Evolutionary conservation across 2,888 invertebrate genomes (phyloP).

Genomic region (Drosophila affinis): DNA sequence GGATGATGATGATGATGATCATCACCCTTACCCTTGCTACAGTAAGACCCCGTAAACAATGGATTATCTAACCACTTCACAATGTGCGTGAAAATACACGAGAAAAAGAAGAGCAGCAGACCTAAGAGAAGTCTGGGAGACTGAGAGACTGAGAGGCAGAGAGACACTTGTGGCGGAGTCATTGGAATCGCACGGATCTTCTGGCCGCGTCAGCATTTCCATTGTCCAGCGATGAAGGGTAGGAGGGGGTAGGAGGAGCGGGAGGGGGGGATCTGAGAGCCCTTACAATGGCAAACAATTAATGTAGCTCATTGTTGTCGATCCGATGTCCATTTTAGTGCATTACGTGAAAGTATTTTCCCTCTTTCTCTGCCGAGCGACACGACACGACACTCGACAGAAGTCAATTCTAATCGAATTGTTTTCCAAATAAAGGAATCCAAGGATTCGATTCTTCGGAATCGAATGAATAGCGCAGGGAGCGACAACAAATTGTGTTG

Average conservation of each 20-base stretch:
- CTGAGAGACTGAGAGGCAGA: not conserved
- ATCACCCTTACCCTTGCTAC: not conserved
- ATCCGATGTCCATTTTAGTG: constrained; percentile 44
- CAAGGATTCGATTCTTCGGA: constrained; percentile 48
- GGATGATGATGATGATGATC: constrained; percentile 28
- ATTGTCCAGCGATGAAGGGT: constrained; percentile 50
- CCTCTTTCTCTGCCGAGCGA: constrained; percentile 27
- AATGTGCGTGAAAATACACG: constrained; percentile 71
- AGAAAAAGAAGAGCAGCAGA: constrained; percentile 36
- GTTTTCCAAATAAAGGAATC: constrained; percentile 72
- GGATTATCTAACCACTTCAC: constrained; percentile 80
- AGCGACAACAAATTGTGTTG: constrained; percentile 63
- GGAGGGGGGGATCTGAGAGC: not conserved
- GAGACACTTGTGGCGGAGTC: constrained; percentile 66
- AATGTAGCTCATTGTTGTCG: constrained; percentile 73
- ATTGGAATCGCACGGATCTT: constrained; percentile 58
- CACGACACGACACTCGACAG: constrained; percentile 74
- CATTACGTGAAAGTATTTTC: constrained; percentile 67
- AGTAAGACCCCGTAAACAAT: constrained; percentile 65
- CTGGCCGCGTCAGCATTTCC: constrained; percentile 51
- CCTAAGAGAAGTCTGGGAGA: constrained; percentile 13
- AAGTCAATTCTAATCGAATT: constrained; percentile 82
- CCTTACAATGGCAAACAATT: constrained; percentile 74
- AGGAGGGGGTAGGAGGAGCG: not conserved
- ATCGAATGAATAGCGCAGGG: constrained; percentile 53